Conservation (phyloP, 2,888 invertebrate genomes). For the Andrena minutula region DNA sequence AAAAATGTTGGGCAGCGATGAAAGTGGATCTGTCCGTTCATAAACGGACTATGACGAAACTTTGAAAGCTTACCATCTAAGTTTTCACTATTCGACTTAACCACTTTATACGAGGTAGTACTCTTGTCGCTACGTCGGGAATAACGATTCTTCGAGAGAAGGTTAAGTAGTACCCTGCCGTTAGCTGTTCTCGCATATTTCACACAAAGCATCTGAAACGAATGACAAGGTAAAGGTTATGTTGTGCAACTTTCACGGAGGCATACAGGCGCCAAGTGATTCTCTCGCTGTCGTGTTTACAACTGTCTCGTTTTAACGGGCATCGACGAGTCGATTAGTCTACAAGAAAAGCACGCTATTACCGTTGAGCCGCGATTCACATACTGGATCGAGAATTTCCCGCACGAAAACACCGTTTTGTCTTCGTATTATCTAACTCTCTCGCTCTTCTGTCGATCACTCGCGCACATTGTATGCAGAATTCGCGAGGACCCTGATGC, state of each 20-base stretch:
- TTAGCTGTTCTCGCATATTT: constrained; percentile 77
- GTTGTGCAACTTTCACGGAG: constrained; percentile 14
- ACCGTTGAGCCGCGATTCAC: constrained; percentile 56
- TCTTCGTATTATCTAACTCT: constrained; percentile 37
- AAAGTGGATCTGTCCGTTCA: fast-evolving
- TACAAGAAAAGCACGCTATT: not conserved
- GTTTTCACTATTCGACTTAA: constrained; percentile 75
- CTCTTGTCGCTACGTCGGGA: constrained; percentile 81
- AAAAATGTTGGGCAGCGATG: not conserved
- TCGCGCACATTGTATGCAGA: constrained; percentile 8
- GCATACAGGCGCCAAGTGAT: not conserved
- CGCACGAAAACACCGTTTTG: constrained; percentile 9
- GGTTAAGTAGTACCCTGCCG: constrained; percentile 69
- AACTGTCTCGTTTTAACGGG: not conserved
- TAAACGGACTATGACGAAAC: not conserved
- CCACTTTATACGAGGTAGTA: constrained; percentile 77
- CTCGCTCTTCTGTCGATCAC: not conserved
- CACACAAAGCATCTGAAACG: constrained; percentile 81
- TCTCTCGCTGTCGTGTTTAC: not conserved
- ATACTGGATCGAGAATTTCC: constrained; percentile 41
- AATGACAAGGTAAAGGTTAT: constrained; percentile 52
- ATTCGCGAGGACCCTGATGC: not conserved
- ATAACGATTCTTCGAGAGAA: constrained; percentile 76
- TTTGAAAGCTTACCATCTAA: constrained; percentile 71
- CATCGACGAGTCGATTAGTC: not conserved